These are phyloP conservation scores for Nipponacmea schrenckii DNA, from an alignment of 2,888 invertebrate genomes.

Conservation along the genomic window DNA sequence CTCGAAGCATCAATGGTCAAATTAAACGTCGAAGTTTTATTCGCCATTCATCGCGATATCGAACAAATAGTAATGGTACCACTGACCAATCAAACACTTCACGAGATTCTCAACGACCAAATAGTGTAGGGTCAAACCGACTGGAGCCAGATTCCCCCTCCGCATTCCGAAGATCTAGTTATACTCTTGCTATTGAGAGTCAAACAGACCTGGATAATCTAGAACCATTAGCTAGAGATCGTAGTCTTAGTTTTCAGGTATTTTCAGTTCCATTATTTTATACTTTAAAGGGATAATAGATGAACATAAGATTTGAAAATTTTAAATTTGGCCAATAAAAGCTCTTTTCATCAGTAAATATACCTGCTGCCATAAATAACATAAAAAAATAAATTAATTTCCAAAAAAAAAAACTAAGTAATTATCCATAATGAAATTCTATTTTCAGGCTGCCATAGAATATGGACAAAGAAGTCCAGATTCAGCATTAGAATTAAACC, in stretches of 20 bases:
- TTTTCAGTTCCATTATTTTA: no score
- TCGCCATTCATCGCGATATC: constrained; percentile 18
- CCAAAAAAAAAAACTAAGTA: no score
- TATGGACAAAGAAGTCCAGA: constrained; percentile 33
- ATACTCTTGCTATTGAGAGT: constrained; percentile 36
- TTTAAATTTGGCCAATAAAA: no score
- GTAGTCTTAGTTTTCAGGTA: constrained; percentile 39
- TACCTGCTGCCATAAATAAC: no score
- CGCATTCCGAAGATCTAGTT: constrained; percentile 33
- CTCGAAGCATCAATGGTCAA: constrained; percentile 31
- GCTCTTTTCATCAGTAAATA: no score
- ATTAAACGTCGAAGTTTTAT: constrained; percentile 31
- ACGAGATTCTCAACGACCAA: not conserved
- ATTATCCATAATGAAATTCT: no score
- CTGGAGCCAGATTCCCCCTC: not conserved
- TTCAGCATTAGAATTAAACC: constrained; percentile 19
- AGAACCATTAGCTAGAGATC: constrained; percentile 26
- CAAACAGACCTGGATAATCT: constrained; percentile 21
- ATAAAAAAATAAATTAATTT: no score
- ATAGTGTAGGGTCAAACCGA: not conserved
- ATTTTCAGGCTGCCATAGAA: constrained; percentile 45
- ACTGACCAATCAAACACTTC: not conserved
- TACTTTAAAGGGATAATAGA: no score
- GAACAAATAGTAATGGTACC: not conserved
- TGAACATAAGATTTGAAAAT: no score